Evolutionary conservation across 2,113 vertebrate genomes (phyloP), one percentile per base, ranked within the genome.

Genomic region (Muntiacus reevesi): DNA sequence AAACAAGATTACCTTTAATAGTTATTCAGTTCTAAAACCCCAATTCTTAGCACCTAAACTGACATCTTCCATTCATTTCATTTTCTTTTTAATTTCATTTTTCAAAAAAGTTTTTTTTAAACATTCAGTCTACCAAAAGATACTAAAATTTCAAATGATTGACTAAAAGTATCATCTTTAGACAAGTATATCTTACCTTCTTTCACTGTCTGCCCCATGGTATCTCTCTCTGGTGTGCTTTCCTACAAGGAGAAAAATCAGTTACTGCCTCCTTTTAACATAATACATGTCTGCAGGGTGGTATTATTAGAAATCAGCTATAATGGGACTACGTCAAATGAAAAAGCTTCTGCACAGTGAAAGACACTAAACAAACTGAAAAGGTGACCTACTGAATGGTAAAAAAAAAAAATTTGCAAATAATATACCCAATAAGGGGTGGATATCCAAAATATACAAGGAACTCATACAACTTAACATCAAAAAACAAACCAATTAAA

Each of bases 101-200:
- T 94, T 81, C 45, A n/a, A 78, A 94, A 97, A 89, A 23, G 50
- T 15, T 92, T 94, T 94, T 97, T 95, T 89, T 13, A 90, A 91
- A 96, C 86, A n/a, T 71, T 89, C 25, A 74, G 15, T 79, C 67
- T 83, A 90, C 2, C 52, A 81, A 27, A 93, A 96, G 27, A 86
- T 60, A 94, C 33, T 76, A 40, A 95, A 40, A 92, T 93, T 95
- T 59, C 52, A 96, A 94, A 95, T 57, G 13, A 95, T 45, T 90
- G 93, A 45, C 62, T 92, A 62, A 95, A 96, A 97, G 71, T 55
- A 71, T 74, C 45, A 85, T 47, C 55, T 95, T 95, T 81, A 89
- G 21, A 81, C 25, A 98, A 92, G 79, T 60, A 95, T 96, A 95
- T 47, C 97, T 98, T 98, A 99, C 99, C 99, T 99, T 98, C 98